These are phyloP conservation scores for Himalopsyche tibetana DNA, from an alignment of 2,888 invertebrate genomes.

Conservation along the genomic window DNA sequence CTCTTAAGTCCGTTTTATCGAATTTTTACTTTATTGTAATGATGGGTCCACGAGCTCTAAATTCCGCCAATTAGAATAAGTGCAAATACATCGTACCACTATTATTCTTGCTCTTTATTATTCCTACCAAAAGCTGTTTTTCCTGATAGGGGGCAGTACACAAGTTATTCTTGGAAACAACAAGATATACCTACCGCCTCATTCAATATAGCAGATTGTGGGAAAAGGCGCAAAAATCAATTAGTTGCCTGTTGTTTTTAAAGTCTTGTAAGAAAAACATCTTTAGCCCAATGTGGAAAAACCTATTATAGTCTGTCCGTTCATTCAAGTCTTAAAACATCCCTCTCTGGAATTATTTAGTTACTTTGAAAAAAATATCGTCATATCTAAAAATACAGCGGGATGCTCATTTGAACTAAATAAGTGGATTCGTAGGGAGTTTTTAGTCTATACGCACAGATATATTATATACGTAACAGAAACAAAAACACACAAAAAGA, in stretches of 20 bases:
- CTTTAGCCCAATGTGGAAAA: constrained; percentile 4
- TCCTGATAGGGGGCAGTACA: background rate
- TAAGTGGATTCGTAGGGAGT: background rate
- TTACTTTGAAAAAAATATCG: background rate
- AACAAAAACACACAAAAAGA: background rate
- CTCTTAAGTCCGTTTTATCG: too few species aligned
- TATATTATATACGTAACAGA: background rate
- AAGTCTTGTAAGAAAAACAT: background rate
- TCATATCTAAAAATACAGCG: background rate
- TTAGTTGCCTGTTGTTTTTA: constrained; percentile 11
- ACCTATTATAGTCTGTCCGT: background rate
- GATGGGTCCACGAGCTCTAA: too few species aligned
- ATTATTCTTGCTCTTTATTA: background rate
- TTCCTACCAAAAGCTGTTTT: background rate
- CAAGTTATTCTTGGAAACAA: background rate
- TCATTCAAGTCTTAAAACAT: constrained; percentile 7
- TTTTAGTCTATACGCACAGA: background rate
- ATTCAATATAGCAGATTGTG: background rate
- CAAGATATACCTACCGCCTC: background rate
- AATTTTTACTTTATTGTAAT: too few species aligned
- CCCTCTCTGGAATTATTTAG: background rate
- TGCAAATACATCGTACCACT: background rate
- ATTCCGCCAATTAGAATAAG: too few species aligned
- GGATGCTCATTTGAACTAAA: background rate
- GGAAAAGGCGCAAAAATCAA: background rate